Evolutionary conservation across 2,113 vertebrate genomes (phyloP).

Genomic region (Uria lomvia): DNA sequence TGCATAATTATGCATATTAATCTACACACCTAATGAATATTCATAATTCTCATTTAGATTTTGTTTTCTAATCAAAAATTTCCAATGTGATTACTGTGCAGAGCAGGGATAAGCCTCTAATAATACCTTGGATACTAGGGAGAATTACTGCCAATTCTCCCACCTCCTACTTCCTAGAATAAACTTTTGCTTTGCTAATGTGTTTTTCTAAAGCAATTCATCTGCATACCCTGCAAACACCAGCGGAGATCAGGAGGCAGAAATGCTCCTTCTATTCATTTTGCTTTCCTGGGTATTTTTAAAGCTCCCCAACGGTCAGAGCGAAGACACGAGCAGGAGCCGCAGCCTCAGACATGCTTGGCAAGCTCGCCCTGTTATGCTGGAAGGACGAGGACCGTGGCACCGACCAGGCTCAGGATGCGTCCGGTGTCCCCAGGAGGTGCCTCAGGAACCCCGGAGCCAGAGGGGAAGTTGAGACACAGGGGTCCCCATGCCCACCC

Average conservation of each 20-base stretch:
- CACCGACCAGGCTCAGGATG: fast-evolving
- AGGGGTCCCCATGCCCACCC: neutral
- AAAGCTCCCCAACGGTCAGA: neutral
- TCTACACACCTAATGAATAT: conserved; percentile 88
- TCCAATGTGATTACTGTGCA: conserved; percentile 60
- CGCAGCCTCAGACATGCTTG: neutral
- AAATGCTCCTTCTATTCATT: neutral
- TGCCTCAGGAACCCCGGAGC: neutral
- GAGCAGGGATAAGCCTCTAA: conserved; percentile 62
- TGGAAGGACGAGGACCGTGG: neutral
- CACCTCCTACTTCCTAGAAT: conserved; percentile 68
- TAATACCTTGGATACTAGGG: conserved; percentile 67
- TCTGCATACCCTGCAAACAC: conserved; percentile 53
- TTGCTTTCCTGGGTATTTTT: neutral
- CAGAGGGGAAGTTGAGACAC: fast-evolving
- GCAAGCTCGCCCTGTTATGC: fast-evolving
- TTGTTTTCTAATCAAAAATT: conserved; percentile 92
- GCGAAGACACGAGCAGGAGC: neutral
- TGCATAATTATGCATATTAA: conserved; percentile 99
- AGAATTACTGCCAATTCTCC: conserved; percentile 64
- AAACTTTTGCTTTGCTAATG: conserved; percentile 69
- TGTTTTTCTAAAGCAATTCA: conserved; percentile 62
- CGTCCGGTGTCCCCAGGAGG: fast-evolving
- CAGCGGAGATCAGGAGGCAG: neutral
- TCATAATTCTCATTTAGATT: conserved; percentile 85